These are phyloP conservation scores for Phanerotoma sp. DNA, from an alignment of 2,888 invertebrate genomes.

Conservation along the genomic window DNA sequence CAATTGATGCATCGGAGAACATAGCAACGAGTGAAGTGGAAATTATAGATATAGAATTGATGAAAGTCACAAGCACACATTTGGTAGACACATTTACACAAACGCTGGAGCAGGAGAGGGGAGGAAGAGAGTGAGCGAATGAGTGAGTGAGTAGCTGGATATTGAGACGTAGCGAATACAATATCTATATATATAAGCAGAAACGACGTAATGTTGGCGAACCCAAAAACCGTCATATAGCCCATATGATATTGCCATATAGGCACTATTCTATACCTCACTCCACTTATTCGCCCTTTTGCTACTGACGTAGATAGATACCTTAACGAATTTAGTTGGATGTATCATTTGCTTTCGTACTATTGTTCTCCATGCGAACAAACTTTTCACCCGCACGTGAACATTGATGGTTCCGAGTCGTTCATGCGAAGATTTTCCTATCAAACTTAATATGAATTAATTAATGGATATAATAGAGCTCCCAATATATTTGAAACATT, in stretches of 20 bases:
- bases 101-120: conserved; percentile 36
- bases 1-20: conserved; percentile 48
- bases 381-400: conserved; percentile 53
- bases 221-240: conserved; percentile 1
- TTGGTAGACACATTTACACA: conserved; percentile 36
- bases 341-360: conserved; percentile 56
- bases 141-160: conserved; percentile 19
- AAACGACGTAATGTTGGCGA: background rate
- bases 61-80: conserved; percentile 19
- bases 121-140: conserved; percentile 37
- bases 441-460: too few species aligned
- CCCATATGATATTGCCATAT: conserved; percentile 1
- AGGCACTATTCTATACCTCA: conserved; percentile 6
- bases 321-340: conserved; percentile 55
- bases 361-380: conserved; percentile 51
- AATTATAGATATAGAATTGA: conserved; percentile 19
- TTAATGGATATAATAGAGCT: too few species aligned
- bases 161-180: background rate
- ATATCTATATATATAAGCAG: too few species aligned
- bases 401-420: conserved; percentile 41
- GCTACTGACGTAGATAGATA: conserved; percentile 27
- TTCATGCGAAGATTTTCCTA: conserved; percentile 34
- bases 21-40: conserved; percentile 25
- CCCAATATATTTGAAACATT: too few species aligned
- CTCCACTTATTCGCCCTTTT: background rate